phyloP scores from a whole-genome alignment of 2,113 vertebrate genomes.

The Mesocricetus auratus region DNA sequence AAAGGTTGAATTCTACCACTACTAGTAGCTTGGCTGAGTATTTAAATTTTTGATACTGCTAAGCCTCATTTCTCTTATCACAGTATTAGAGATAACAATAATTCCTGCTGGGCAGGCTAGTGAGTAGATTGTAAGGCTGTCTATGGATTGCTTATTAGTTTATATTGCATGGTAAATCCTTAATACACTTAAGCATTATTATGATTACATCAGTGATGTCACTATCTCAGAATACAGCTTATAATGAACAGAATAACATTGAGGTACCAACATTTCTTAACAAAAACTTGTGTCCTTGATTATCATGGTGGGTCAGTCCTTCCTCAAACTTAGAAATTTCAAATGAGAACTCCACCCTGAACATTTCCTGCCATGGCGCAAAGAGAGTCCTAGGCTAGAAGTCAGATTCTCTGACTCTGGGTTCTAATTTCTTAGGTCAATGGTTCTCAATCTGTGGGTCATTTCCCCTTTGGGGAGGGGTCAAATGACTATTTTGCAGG shows the following conservation, averaged over 20 bases:
- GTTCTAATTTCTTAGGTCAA: too few species aligned
- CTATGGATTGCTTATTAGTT: neutral
- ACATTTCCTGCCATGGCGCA: neutral
- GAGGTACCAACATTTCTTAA: neutral
- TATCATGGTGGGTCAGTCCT: neutral
- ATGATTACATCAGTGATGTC: neutral
- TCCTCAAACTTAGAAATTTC: neutral
- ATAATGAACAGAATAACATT: neutral
- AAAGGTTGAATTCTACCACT: neutral
- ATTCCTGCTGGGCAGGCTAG: neutral
- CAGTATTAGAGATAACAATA: neutral
- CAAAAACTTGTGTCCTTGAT: neutral
- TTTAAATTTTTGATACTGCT: neutral
- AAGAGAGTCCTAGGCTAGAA: neutral
- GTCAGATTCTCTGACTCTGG: too few species aligned
- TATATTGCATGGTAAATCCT: neutral
- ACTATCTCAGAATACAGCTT: neutral
- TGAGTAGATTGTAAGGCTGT: neutral
- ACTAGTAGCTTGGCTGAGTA: neutral
- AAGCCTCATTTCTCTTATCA: neutral
- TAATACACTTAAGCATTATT: neutral
- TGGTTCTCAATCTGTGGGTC: neutral
- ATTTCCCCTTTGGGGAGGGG: neutral
- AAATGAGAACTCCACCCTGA: neutral
- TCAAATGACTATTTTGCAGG: neutral